Conservation (phyloP, 2,888 invertebrate species). For the Noctuana brunneofusca region DNA sequence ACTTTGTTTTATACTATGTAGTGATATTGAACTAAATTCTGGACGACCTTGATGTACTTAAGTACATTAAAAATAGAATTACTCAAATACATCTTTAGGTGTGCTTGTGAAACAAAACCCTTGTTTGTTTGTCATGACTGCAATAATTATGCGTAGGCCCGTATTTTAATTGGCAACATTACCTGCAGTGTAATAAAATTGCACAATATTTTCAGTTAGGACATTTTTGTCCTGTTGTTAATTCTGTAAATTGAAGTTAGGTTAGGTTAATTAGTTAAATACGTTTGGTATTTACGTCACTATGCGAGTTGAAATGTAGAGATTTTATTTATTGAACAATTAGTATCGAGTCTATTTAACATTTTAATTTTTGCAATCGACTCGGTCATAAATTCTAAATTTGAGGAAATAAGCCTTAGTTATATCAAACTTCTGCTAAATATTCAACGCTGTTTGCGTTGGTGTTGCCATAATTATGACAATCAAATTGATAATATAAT, state of each 20-base stretch:
- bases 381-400: not conserved
- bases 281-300: no score
- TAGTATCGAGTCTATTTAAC: conserved; percentile 1
- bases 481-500: no score
- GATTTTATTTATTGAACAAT: not conserved
- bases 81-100: no score
- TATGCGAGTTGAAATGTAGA: conserved; percentile 1
- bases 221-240: conserved; percentile 23
- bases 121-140: no score
- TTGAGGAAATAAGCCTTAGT: no score
- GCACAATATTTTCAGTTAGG: conserved; percentile 9
- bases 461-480: no score
- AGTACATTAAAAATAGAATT: no score
- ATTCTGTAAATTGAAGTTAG: conserved; percentile 15
- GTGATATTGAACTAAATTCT: no score
- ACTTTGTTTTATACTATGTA: no score
- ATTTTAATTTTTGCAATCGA: conserved; percentile 6
- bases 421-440: not conserved
- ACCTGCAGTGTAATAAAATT: not conserved
- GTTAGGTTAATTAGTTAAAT: not conserved
- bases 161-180: conserved; percentile 4
- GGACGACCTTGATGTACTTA: no score
- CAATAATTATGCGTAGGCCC: not conserved
- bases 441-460: not conserved
- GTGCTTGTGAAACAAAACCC: no score